Base-by-base conservation (phyloP, 2,888 invertebrate genomes). In the Ceriagrion tenellum region DNA sequence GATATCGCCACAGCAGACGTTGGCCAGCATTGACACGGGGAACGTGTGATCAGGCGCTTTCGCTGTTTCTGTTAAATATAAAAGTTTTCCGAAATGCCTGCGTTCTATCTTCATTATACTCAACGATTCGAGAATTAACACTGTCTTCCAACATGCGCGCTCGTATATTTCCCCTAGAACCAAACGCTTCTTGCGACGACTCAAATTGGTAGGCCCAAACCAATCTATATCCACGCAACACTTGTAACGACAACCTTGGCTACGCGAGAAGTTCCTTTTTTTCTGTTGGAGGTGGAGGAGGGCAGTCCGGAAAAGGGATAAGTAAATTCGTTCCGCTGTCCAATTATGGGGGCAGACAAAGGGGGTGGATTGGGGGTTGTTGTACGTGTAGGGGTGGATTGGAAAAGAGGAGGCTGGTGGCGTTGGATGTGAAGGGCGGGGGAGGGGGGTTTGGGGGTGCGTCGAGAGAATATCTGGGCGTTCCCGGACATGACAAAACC, bases 311-410 rank as follows among this genome's bases (percentile, higher is more conserved):
- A 69, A 69, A 69, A 69, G 69, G 81, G 81, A 81, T 81, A 93
- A 93, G 69, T 74, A 93, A 93, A 93, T 93, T 93, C 47, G 93
- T 69, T 93, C 93, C 93, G 69, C 93, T 69, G 93, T 69, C 74
- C 69, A 47, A 81, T 81, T 81, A 81, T 81, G 35, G 47, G 81
- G 35, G 35, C 81, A 35, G 30, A 81, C 81, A 30, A 81, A 74
- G 47, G 20, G 40, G 69, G 74, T 63, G 93, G 93, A 74, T 30
- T 35, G 35, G 88, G 40, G 91, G 30, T 56, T 35, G 63, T 69
- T 69, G 81, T 16, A 35, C 69, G 69, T 69, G 12, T 12, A n/a
- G n/a, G n/a, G 56, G 69, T 30, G n/a, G 47, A 69, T 30, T 55
- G 89, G n/a, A 26, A 91, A 40, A 47, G 40, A 93, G 93, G n/a